Base-by-base conservation (phyloP, 1,140 invertebrate genomes). In the Penaeus vannamei region DNA sequence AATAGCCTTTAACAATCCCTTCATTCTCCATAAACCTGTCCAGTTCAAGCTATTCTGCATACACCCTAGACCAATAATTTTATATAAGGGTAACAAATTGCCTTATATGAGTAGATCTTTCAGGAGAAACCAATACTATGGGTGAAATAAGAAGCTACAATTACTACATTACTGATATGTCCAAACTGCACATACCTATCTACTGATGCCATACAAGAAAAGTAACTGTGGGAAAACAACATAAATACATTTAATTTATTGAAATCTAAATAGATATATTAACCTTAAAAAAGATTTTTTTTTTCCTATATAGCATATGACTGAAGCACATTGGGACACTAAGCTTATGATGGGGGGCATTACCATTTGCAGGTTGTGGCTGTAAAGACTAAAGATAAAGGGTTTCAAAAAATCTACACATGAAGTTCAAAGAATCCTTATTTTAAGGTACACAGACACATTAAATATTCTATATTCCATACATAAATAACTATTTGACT, bases 331-430 rank as follows among this genome's bases (percentile, higher is more conserved):
- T 76, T 61, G 60, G 87, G 82, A 85, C 66, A 80, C 82, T 89
- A 89, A 89, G 87, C 87, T 89, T 80, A 79, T 72, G 29, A 32
- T 80, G 72, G 85, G 87, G 80, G 76, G 32, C 59, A 66, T 82
- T 87, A 87, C 86, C 66, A 83, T 89, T 77, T 79, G 81, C 62
- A 36, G 82, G 83, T 64, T 89, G 83, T 85, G 82, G 87, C 64
- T 84, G 32, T 85, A 89, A 89, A 89, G 84, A 89, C 87, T 89
- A 77, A 89, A 84, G 80, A 62, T 61, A 80, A 84, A 62, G 87
- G 87, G 82, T 46, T 85, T 89, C 87, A 89, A 89, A 89, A 89
- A 89, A 62, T 76, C 87, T 89, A 89, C 87, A 89, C 87, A 89
- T 84, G 61, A 59, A 89, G 17, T 76, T 76, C 42, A 76, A 76